A percentile compares a stretch with the other conserved stretches of the same genome.
Conservation (phyloP, 2,797 vertebrate genomes). For the Lepus townsendii region DNA sequence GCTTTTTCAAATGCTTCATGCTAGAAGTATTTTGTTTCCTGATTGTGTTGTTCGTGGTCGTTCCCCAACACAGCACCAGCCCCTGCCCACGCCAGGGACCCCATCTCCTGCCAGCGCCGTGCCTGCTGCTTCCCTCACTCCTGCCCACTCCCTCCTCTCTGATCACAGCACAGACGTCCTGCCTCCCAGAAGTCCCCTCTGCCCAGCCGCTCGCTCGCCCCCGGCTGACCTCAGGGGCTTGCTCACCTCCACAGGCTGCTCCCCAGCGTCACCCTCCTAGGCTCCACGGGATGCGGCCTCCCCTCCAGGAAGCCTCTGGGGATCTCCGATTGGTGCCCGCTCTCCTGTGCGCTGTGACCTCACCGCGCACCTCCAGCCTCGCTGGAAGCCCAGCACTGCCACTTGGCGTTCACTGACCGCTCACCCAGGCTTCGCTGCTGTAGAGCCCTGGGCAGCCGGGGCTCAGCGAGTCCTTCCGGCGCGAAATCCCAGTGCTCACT, state of each 20-base stretch:
- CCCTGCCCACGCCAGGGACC: not conserved
- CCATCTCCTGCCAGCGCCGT: too few species aligned
- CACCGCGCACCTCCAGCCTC: too few species aligned
- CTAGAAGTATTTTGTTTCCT: not conserved
- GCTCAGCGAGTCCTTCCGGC: not conserved
- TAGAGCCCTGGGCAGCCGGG: not conserved
- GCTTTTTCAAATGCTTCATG: not conserved
- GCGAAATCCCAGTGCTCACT: too few species aligned
- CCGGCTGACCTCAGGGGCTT: not conserved
- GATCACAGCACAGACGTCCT: too few species aligned
- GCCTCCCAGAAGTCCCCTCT: too few species aligned
- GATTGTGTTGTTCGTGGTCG: not conserved
- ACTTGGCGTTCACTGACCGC: not conserved
- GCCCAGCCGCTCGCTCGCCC: too few species aligned
- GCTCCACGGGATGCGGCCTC: not conserved
- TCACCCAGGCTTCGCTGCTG: not conserved
- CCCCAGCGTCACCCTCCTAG: not conserved
- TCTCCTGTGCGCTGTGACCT: not conserved
- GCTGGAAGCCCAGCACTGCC: not conserved
- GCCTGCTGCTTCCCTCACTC: too few species aligned
- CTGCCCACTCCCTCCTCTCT: too few species aligned
- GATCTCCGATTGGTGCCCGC: too few species aligned
- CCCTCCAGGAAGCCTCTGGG: not conserved
- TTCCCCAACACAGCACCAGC: not conserved
- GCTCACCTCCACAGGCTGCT: not conserved